Evolutionary conservation across 2,797 vertebrate genomes (phyloP).

Genomic region (Ctenopoma multispine): DNA sequence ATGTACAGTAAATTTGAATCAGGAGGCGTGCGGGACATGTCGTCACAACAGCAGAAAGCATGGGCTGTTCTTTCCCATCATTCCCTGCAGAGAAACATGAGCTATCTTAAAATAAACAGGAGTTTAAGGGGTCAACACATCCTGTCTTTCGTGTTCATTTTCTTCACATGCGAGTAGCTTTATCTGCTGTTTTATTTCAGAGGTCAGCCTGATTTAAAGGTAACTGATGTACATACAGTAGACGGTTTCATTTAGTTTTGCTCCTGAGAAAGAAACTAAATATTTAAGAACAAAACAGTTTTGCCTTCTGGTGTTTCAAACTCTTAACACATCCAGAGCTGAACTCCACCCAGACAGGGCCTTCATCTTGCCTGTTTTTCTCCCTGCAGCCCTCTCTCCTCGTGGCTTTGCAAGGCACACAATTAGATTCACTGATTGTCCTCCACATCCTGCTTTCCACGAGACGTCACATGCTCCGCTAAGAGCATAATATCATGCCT

Average conservation of each 20-base stretch:
- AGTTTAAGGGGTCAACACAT: slow-evolving; percentile 67
- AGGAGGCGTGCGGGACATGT: slow-evolving; percentile 26
- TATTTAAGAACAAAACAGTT: slow-evolving; percentile 30
- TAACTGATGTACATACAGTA: background rate
- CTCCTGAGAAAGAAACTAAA: slow-evolving; percentile 16
- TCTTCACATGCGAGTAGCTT: slow-evolving; percentile 6
- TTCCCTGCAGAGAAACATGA: slow-evolving; percentile 77
- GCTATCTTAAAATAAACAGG: slow-evolving; percentile 80
- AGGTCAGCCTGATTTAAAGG: no score
- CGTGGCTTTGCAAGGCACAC: slow-evolving; percentile 34
- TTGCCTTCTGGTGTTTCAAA: slow-evolving; percentile 32
- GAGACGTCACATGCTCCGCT: slow-evolving; percentile 69
- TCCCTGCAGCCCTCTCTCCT: slow-evolving; percentile 42
- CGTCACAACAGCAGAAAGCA: slow-evolving; percentile 49
- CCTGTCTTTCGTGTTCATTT: slow-evolving; percentile 26
- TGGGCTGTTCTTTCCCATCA: slow-evolving; percentile 62
- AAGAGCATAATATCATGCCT: slow-evolving; percentile 27
- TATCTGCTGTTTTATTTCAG: slow-evolving; percentile 5
- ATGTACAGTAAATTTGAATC: slow-evolving; percentile 30
- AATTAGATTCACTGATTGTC: slow-evolving; percentile 69
- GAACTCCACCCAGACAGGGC: slow-evolving; percentile 37
- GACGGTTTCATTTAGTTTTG: slow-evolving; percentile 9
- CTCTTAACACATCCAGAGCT: background rate
- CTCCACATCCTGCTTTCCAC: slow-evolving; percentile 63
- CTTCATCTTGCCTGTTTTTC: slow-evolving; percentile 31